Percentiles rank a stretch among this genome's conserved stretches.
Conservation (phyloP, 1,140 invertebrate species). For the Rhyacophila brunnea region DNA sequence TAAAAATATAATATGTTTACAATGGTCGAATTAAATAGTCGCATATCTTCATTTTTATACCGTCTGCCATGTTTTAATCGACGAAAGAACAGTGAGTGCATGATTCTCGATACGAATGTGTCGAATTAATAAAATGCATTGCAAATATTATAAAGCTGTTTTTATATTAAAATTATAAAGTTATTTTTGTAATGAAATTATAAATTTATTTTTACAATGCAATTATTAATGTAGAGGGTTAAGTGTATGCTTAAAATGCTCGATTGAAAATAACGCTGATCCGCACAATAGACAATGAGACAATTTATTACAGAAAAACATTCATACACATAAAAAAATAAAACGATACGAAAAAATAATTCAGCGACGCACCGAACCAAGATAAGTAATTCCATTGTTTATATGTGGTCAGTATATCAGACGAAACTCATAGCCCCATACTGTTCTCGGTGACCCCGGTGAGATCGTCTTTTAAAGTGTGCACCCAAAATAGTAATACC, state of each 20-base stretch:
- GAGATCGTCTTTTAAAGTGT: neutral
- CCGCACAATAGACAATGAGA: slow-evolving; percentile 36
- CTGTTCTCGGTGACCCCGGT: slow-evolving; percentile 20
- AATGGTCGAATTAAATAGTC: too few species aligned
- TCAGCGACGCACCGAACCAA: slow-evolving; percentile 10
- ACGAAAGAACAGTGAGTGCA: too few species aligned
- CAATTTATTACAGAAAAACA: slow-evolving; percentile 36
- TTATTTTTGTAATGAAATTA: too few species aligned
- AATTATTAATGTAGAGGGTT: neutral
- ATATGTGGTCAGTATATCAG: slow-evolving; percentile 28
- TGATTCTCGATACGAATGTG: too few species aligned
- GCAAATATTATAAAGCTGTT: too few species aligned
- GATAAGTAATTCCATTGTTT: slow-evolving; percentile 37
- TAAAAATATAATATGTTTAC: too few species aligned
- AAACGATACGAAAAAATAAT: slow-evolving; percentile 5
- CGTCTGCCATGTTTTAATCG: too few species aligned
- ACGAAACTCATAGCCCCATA: slow-evolving; percentile 29
- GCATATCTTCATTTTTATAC: too few species aligned
- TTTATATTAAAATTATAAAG: too few species aligned
- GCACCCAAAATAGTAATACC: neutral
- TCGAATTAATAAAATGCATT: too few species aligned
- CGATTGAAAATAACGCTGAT: slow-evolving; percentile 33
- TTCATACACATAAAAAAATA: slow-evolving; percentile 30
- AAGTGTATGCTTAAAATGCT: slow-evolving; percentile 30
- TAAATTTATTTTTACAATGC: too few species aligned